These are phyloP conservation scores for Daktulosphaira vitifoliae DNA, from an alignment of 1,140 invertebrate species.

Conservation along the genomic window DNA sequence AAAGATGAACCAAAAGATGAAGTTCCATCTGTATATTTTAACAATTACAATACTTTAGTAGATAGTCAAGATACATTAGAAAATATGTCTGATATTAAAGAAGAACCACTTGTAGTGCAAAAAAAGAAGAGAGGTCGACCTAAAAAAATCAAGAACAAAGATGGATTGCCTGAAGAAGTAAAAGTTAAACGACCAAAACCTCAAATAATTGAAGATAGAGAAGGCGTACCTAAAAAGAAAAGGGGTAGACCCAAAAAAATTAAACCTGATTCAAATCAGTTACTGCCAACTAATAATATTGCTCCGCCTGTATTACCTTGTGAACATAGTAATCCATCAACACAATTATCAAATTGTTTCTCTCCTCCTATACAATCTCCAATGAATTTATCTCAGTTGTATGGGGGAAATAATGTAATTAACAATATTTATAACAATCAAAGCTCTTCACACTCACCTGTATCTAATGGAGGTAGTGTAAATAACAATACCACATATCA, in stretches of 20 bases:
- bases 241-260: slow-evolving; percentile 76
- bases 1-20: slow-evolving; percentile 42
- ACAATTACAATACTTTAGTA: slow-evolving; percentile 37
- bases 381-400: slow-evolving; percentile 45
- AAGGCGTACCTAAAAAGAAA: slow-evolving; percentile 64
- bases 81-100: slow-evolving; percentile 39
- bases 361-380: slow-evolving; percentile 49
- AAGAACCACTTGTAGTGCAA: slow-evolving; percentile 49
- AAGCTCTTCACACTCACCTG: slow-evolving; percentile 40
- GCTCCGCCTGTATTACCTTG: slow-evolving; percentile 31
- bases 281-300: slow-evolving; percentile 30
- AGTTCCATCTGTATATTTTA: slow-evolving; percentile 34
- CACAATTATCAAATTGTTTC: slow-evolving; percentile 47
- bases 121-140: slow-evolving; percentile 81
- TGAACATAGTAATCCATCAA: slow-evolving; percentile 40
- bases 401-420: slow-evolving; percentile 45
- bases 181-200: slow-evolving; percentile 39
- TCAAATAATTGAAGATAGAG: slow-evolving; percentile 28
- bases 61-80: slow-evolving; percentile 41
- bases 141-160: slow-evolving; percentile 70
- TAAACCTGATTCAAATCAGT: slow-evolving; percentile 47
- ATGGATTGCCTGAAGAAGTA: slow-evolving; percentile 50
- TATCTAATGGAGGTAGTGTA: slow-evolving; percentile 36
- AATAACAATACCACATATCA: slow-evolving; percentile 39
- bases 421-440: slow-evolving; percentile 41